These are phyloP conservation scores for Calcarius ornatus DNA, from an alignment of 2,113 vertebrate species.

Conservation along the genomic window DNA sequence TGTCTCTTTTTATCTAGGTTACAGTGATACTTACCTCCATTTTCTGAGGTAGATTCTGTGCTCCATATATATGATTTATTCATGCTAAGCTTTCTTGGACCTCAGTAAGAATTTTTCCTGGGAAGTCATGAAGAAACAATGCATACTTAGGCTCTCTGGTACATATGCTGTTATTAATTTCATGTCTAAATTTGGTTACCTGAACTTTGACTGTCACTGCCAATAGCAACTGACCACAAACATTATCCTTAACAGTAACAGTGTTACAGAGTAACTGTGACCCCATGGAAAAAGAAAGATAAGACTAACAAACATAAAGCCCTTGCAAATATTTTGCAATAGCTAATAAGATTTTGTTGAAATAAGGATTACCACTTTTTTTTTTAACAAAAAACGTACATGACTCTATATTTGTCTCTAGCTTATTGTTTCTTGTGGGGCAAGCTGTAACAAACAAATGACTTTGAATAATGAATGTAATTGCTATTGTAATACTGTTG, in stretches of 20 bases:
- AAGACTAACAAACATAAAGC: not conserved
- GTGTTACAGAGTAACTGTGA: not conserved
- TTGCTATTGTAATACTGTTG: not conserved
- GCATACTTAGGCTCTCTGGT: not conserved
- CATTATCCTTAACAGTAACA: not conserved
- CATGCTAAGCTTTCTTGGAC: not conserved
- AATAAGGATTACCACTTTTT: not conserved
- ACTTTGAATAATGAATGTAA: not conserved
- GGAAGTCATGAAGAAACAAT: constrained; percentile 27
- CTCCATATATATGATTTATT: not conserved
- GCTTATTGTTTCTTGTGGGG: not conserved
- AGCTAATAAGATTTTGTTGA: not conserved
- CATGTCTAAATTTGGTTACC: constrained; percentile 12
- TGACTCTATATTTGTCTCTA: not conserved
- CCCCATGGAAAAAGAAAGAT: not conserved
- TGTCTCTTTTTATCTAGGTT: not conserved
- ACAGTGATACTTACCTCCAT: not conserved
- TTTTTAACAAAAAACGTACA: rapidly evolving
- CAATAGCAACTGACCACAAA: constrained; percentile 36
- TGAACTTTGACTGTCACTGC: not conserved
- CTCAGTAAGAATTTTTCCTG: not conserved
- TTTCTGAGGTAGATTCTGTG: not conserved
- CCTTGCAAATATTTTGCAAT: not conserved
- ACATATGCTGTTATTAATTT: constrained; percentile 24
- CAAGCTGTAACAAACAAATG: not conserved